Percentiles rank a stretch among this genome's conserved stretches.
These are phyloP conservation scores for Mnemiopsis leidyi DNA, from an alignment of 37 sponge, comb jelly and placozoan species.

Conservation along the genomic window DNA sequence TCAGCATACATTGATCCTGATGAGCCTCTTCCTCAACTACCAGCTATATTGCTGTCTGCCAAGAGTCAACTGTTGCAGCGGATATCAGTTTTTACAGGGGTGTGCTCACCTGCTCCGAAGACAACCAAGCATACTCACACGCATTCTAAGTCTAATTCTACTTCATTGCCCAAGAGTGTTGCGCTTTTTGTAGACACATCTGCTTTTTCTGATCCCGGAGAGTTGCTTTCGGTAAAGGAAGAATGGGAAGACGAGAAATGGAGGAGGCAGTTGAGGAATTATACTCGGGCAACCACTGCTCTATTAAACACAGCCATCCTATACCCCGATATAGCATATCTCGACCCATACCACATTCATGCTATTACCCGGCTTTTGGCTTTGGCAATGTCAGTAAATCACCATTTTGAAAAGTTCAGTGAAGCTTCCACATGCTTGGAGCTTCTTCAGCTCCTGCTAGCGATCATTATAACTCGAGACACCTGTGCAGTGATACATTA, in stretches of 20 bases:
- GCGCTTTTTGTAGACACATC: conserved; percentile 47
- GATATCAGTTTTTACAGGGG: background rate
- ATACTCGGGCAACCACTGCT: conserved; percentile 35
- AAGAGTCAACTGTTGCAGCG: conserved; percentile 35
- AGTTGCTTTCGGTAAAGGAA: background rate
- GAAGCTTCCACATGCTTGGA: background rate
- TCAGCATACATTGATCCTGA: conserved; percentile 60
- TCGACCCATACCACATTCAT: conserved; percentile 56
- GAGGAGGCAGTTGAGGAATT: background rate
- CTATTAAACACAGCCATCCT: conserved; percentile 30
- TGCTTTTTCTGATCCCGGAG: background rate
- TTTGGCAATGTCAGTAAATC: background rate
- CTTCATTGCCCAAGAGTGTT: conserved; percentile 18
- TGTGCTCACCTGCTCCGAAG: background rate
- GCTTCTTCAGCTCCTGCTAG: conserved; percentile 40
- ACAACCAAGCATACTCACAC: conserved; percentile 4
- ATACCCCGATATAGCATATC: conserved; percentile 49
- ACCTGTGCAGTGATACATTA: conserved; percentile 49
- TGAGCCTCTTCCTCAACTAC: conserved; percentile 50
- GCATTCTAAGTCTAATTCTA: conserved; percentile 13
- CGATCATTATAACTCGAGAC: conserved; percentile 19
- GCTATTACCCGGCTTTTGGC: conserved; percentile 52
- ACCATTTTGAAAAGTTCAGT: background rate
- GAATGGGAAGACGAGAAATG: conserved; percentile 22
- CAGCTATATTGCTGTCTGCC: background rate